A percentile compares a stretch with the other conserved stretches of the same genome.
These are phyloP conservation scores for Formicarius rufipectus DNA, from an alignment of 2,113 vertebrate species.

Conservation along the genomic window DNA sequence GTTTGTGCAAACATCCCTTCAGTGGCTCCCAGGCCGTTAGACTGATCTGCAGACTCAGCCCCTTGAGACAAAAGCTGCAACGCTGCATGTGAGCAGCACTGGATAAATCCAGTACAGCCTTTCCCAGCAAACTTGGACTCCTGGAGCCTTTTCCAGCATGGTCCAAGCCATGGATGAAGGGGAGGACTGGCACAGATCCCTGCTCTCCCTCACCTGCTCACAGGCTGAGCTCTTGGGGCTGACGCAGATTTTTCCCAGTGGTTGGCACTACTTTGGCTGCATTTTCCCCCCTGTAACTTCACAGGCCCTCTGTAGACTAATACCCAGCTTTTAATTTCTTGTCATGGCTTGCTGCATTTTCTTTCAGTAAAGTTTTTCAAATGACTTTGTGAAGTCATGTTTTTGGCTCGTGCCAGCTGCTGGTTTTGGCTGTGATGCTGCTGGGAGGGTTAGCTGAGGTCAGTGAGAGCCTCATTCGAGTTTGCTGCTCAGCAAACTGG, in stretches of 20 bases:
- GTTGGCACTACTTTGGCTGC: neutral
- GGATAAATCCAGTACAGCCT: neutral
- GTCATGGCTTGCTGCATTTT: slow-evolving; percentile 53
- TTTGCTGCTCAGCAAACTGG: neutral
- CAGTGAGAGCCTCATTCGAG: neutral
- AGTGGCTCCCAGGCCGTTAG: neutral
- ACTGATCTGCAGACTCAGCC: neutral
- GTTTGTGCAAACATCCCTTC: neutral
- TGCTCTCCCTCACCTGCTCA: neutral
- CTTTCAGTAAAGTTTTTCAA: slow-evolving; percentile 56
- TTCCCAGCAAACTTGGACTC: neutral
- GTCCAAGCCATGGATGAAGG: neutral
- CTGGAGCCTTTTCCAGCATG: neutral
- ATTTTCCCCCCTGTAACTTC: slow-evolving; percentile 47
- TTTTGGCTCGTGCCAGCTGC: slow-evolving; percentile 47
- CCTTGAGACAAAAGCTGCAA: neutral
- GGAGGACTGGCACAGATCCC: neutral
- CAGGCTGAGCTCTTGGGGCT: neutral
- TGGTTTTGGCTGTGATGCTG: slow-evolving; percentile 8
- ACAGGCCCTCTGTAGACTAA: neutral
- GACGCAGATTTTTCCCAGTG: neutral
- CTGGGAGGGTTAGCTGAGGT: slow-evolving; percentile 58
- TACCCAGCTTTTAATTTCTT: slow-evolving; percentile 33
- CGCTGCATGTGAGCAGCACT: neutral
- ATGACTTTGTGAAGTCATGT: slow-evolving; percentile 55